Evolutionary conservation across 2,888 invertebrate species (phyloP), one percentile per base, ranked within the genome.

Genomic region (Ferdinandea cuprea): DNA sequence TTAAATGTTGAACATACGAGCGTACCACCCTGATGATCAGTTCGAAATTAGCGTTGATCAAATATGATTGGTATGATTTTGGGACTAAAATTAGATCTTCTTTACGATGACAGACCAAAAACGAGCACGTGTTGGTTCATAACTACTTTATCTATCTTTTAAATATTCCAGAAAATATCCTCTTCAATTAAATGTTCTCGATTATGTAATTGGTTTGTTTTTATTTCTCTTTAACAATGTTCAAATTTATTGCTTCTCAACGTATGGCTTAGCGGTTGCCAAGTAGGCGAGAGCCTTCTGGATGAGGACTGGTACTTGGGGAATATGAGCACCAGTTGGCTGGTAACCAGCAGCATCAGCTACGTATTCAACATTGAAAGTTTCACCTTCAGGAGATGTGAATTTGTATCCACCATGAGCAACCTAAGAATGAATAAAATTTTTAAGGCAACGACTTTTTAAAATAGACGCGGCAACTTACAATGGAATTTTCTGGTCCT

Each of bases 271-370:
- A 52, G 94, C 93, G 37, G 93, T 93, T 28, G 94, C 94, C 85
- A 94, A 92, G 89, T 92, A 94, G 28, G 92, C 94, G 46, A 95
- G 90, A 25, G 94, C 93, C 71, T 93, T 92, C 87, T 93, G 93
- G 87, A 95, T 95, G 46, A 93, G 93, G 72, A 92, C 92, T 61
- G 95, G 95, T 78, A 94, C 93, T 73, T 95, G 95, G 25, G 94
- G 91, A 61, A 91, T 72, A 87, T 90, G 90, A 85, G 88, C 90
- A 68, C 91, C 91, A 68, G 87, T 92, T 6, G 94, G 94, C 88
- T 94, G 93, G 92, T 92, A 94, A 61, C 95, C 95, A 85, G 94
- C 94, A 88, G 95, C 95, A 87, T 95, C 93, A 63, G 95, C 94
- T 37, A 93, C 89, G 90, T 95, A 95, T 2, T 92, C 90, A 72